Evolutionary conservation across 2,888 invertebrate genomes (phyloP).

Genomic region (Hyles lineata): DNA sequence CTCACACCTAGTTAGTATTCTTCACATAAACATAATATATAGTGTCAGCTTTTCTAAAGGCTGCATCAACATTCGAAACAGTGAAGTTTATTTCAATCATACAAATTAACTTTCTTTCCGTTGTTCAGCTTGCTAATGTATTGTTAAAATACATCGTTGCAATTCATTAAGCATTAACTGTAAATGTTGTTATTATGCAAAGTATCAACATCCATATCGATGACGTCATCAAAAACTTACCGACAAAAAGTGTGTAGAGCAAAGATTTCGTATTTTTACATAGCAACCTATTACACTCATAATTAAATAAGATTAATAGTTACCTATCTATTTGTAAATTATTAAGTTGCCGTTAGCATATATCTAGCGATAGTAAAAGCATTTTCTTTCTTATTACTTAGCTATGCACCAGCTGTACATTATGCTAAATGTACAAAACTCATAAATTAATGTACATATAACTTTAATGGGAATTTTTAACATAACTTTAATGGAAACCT

Average conservation of each 20-base stretch:
- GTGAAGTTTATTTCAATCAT: neutral
- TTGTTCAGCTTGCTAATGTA: neutral
- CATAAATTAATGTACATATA: too few relatives aligned
- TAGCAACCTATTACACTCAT: too few relatives aligned
- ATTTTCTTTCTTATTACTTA: too few relatives aligned
- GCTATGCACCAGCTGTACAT: too few relatives aligned
- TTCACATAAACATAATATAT: neutral
- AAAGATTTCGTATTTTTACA: neutral
- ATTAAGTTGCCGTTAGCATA: too few relatives aligned
- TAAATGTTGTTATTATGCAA: neutral
- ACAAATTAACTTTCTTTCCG: constrained; percentile 19
- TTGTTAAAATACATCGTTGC: neutral
- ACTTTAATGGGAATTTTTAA: too few relatives aligned
- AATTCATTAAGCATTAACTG: neutral
- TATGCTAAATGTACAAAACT: too few relatives aligned
- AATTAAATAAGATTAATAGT: too few relatives aligned
- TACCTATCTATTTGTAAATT: too few relatives aligned
- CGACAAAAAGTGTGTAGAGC: neutral
- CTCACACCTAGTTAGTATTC: neutral
- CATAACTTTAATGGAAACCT: too few relatives aligned
- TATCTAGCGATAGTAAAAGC: too few relatives aligned
- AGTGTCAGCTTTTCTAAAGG: neutral
- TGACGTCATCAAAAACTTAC: neutral
- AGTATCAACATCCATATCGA: neutral
- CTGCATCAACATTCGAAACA: neutral